Conservation (phyloP, 64 coral and sea anemone genomes). For the Montipora capricornis region DNA sequence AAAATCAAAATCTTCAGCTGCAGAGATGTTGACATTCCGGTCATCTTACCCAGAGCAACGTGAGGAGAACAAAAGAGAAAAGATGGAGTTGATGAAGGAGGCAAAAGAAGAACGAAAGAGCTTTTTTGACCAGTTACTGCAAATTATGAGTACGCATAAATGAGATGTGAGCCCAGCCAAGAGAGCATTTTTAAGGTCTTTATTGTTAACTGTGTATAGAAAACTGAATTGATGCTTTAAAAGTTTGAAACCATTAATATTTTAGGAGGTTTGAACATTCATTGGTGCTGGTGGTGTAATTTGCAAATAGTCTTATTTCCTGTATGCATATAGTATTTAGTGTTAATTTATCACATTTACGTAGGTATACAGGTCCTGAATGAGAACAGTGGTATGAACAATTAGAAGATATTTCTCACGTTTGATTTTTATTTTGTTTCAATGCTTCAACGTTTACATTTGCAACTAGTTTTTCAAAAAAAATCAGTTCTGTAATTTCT, state of each 20-base stretch:
- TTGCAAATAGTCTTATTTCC: not conserved
- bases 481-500: slow-evolving; percentile 2
- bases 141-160: not conserved
- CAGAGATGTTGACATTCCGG: not conserved
- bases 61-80: slow-evolving; percentile 1
- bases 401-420: slow-evolving; percentile 2
- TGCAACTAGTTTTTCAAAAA: not conserved
- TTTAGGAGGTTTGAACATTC: not conserved
- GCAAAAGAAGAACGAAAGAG: not conserved
- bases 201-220: not conserved
- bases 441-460: not conserved
- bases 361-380: not conserved
- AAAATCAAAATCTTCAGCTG: not conserved
- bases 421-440: slow-evolving; percentile 4
- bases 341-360: not conserved
- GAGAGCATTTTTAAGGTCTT: not conserved
- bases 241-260: slow-evolving; percentile 4
- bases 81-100: not conserved
- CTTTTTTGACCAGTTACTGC: slow-evolving; percentile 15
- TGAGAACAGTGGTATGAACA: not conserved
- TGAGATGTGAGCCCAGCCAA: not conserved
- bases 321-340: not conserved
- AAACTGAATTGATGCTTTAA: slow-evolving; percentile 3
- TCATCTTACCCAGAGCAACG: not conserved
- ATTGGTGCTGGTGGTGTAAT: slow-evolving; percentile 4